A percentile compares a stretch with the other conserved stretches of the same genome.
Conservation (phyloP, 2,113 vertebrate species). For the Bucco capensis region DNA sequence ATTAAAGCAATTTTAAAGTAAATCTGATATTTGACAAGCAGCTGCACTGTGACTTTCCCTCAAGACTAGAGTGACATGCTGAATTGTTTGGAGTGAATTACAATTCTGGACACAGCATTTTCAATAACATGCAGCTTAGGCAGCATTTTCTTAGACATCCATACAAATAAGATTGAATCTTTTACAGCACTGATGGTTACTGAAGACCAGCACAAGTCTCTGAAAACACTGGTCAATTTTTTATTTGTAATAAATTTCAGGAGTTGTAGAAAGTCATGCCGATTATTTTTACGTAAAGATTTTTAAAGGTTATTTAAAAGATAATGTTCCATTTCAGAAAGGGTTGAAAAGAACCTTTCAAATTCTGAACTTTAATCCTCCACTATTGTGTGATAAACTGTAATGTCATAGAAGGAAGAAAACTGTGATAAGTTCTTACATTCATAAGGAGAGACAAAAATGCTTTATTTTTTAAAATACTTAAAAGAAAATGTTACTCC, state of each 20-base stretch:
- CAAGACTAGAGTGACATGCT: background rate
- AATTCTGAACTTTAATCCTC: background rate
- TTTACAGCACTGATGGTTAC: background rate
- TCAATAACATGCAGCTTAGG: background rate
- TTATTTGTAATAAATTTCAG: background rate
- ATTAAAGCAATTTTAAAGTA: conserved; percentile 35
- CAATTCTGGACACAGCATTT: conserved; percentile 10
- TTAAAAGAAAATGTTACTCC: background rate
- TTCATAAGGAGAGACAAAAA: background rate
- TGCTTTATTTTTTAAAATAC: background rate
- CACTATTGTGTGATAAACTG: background rate
- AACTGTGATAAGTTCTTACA: background rate
- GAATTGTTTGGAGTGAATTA: background rate
- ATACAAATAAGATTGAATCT: background rate
- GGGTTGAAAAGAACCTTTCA: background rate
- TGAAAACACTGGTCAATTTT: background rate
- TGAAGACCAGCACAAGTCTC: background rate
- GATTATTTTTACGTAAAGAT: background rate
- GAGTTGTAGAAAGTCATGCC: background rate
- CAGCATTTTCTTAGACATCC: background rate
- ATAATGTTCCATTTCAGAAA: background rate
- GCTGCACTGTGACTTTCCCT: background rate
- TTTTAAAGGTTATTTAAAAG: background rate
- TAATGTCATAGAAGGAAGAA: background rate
- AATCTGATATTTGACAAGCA: conserved; percentile 26